A percentile compares a stretch with the other conserved stretches of the same genome.
Conservation (phyloP, 2,113 vertebrate genomes). For the Dicentrarchus labrax region DNA sequence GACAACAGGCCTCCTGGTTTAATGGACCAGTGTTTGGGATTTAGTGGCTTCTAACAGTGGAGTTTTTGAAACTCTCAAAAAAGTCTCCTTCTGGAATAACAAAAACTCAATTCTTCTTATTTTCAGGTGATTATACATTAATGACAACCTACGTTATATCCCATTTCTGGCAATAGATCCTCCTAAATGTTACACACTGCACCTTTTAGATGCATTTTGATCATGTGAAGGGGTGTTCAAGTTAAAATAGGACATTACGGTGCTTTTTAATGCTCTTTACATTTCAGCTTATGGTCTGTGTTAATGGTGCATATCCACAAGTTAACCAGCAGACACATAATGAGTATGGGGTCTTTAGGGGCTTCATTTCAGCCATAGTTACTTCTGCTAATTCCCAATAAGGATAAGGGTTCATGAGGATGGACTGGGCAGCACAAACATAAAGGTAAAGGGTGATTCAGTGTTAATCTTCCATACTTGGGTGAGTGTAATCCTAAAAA, state of each 20-base stretch:
- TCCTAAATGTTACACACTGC: too few species aligned
- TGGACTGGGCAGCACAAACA: too few species aligned
- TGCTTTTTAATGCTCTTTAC: not conserved
- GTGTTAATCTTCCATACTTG: not conserved
- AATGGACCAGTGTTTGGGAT: too few species aligned
- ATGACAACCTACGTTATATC: too few species aligned
- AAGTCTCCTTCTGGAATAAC: too few species aligned
- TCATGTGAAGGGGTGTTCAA: not conserved
- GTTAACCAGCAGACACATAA: not conserved
- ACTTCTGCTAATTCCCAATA: not conserved
- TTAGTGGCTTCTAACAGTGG: too few species aligned
- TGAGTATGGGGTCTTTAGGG: not conserved
- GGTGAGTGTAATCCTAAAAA: not conserved
- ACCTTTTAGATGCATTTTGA: not conserved
- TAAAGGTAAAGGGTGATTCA: not conserved
- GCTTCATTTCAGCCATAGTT: not conserved
- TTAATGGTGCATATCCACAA: not conserved
- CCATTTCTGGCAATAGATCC: too few species aligned
- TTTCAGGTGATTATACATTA: too few species aligned
- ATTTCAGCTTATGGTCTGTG: not conserved
- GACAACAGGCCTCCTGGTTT: not conserved
- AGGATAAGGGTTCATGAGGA: not conserved
- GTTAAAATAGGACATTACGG: too few species aligned
- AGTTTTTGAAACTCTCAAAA: too few species aligned
- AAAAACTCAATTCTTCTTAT: too few species aligned